Percentiles rank a stretch among this genome's conserved stretches.
Conservation (phyloP, 2,113 vertebrate species). For the Gracilinanus agilis region DNA sequence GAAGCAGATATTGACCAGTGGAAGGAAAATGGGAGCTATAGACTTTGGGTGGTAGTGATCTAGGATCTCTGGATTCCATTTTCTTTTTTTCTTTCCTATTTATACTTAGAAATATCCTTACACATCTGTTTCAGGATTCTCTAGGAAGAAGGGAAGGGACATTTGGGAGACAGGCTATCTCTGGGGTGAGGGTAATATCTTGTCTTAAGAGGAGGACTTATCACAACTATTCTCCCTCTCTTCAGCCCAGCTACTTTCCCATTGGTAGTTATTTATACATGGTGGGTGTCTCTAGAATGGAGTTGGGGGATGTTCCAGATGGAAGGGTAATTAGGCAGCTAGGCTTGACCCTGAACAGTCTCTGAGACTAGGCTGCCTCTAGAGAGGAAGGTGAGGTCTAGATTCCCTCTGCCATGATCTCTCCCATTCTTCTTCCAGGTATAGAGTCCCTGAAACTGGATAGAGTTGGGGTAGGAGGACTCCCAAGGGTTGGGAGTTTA, state of each 20-base stretch:
- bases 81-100: neutral
- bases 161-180: neutral
- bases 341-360: conserved; percentile 41
- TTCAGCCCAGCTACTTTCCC: conserved; percentile 55
- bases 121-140: neutral
- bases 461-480: neutral
- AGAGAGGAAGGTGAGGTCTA: conserved; percentile 12
- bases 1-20: neutral
- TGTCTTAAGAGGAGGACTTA: conserved; percentile 34
- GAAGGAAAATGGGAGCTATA: neutral
- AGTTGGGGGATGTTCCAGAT: conserved; percentile 61
- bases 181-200: conserved; percentile 1
- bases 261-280: conserved; percentile 75
- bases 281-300: conserved; percentile 67
- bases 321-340: conserved; percentile 65
- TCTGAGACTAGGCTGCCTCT: conserved; percentile 34
- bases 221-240: conserved; percentile 30
- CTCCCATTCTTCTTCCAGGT: neutral
- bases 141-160: neutral
- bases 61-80: neutral
- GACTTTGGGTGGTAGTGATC: neutral
- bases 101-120: neutral
- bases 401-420: neutral
- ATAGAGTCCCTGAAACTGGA: neutral
- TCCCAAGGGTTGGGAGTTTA: conserved; percentile 16